Evolutionary conservation across 2,888 invertebrate species (phyloP).

Genomic region (Limnephilus rhombicus): DNA sequence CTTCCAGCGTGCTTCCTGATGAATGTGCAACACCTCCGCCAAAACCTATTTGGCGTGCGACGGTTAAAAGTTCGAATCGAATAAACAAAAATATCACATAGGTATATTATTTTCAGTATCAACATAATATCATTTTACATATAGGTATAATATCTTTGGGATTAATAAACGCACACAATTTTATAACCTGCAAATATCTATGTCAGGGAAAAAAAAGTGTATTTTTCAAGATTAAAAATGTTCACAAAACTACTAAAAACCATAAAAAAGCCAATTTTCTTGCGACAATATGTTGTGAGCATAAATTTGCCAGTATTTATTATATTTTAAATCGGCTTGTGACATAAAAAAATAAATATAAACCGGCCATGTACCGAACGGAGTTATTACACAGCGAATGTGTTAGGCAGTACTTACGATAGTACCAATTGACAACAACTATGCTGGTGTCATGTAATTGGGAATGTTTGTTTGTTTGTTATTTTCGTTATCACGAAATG

Average conservation of each 20-base stretch:
- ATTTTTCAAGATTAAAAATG: not conserved
- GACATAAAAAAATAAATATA: not conserved
- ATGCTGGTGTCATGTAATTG: not conserved
- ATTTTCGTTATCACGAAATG: constrained; percentile 42
- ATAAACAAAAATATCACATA: not conserved
- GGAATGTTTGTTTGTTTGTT: constrained; percentile 38
- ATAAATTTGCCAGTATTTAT: not conserved
- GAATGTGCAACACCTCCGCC: not conserved
- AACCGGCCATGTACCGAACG: not conserved
- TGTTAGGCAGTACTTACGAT: not conserved
- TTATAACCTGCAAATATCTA: not conserved
- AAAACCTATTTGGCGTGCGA: not conserved
- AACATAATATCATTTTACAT: too few relatives aligned
- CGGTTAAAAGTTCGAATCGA: not conserved
- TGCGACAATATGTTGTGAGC: not conserved
- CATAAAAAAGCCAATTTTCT: not conserved
- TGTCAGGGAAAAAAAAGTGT: too few relatives aligned
- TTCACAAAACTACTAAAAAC: not conserved
- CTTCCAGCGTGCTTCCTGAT: not conserved
- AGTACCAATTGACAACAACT: not conserved
- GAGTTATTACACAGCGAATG: not conserved
- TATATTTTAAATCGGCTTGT: not conserved
- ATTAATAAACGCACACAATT: not conserved
- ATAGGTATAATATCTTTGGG: too few relatives aligned
- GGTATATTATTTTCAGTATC: not conserved